These are phyloP conservation scores for Malthinus flaveolus DNA, from an alignment of 2,888 invertebrate genomes.

Conservation along the genomic window DNA sequence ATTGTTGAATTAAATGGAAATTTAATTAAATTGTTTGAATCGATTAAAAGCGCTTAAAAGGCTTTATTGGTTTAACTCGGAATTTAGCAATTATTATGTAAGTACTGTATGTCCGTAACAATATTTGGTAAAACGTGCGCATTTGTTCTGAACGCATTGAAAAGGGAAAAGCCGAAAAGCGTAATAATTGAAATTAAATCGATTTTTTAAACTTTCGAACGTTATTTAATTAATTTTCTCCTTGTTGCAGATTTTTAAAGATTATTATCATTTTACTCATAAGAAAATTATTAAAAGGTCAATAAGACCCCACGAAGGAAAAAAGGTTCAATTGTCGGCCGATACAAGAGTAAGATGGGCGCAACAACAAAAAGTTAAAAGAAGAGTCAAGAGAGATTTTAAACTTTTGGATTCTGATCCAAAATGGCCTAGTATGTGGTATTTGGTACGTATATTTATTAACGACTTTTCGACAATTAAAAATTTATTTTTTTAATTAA, in stretches of 20 bases:
- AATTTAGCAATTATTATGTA: not conserved
- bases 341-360: conserved; percentile 83
- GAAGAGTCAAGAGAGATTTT: conserved; percentile 77
- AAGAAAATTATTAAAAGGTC: conserved; percentile 79
- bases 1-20: too few species aligned
- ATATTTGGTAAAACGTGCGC: not conserved
- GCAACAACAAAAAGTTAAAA: conserved; percentile 78
- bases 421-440: conserved; percentile 96
- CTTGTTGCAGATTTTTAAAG: conserved; percentile 79
- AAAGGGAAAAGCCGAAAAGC: too few species aligned
- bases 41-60: too few species aligned
- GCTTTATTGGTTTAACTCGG: not conserved
- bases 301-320: conserved; percentile 67
- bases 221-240: not conserved
- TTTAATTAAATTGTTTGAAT: too few species aligned
- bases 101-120: not conserved
- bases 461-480: too few species aligned
- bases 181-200: too few species aligned
- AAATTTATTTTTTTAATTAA: too few species aligned
- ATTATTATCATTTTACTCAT: conserved; percentile 86
- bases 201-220: not conserved
- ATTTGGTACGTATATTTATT: conserved; percentile 74
- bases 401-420: conserved; percentile 71
- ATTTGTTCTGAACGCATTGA: not conserved
- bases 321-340: conserved; percentile 70